Evolutionary conservation across 2,888 invertebrate genomes (phyloP).

Genomic region (Gari tellinella): DNA sequence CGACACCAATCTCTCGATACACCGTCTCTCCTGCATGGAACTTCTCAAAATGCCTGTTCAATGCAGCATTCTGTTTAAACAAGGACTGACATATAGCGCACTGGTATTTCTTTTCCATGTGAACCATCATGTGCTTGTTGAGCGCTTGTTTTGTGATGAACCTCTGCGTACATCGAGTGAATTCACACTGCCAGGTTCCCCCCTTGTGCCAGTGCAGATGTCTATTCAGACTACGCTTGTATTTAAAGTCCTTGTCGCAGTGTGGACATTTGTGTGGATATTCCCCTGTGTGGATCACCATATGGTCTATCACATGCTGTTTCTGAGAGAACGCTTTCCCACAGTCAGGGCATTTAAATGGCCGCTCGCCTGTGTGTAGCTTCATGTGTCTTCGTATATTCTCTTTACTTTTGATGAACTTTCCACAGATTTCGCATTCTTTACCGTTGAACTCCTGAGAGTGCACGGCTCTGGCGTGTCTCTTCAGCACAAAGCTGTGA

Average conservation of each 20-base stretch:
- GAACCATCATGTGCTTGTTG: slow-evolving; percentile 15
- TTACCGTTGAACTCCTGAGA: slow-evolving; percentile 24
- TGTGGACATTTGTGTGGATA: slow-evolving; percentile 19
- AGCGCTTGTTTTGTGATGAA: slow-evolving; percentile 19
- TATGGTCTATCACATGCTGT: slow-evolving; percentile 25
- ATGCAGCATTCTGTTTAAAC: slow-evolving; percentile 11
- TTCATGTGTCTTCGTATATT: slow-evolving; percentile 34
- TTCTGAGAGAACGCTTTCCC: slow-evolving; percentile 18
- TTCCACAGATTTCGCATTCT: slow-evolving; percentile 42
- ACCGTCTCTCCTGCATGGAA: slow-evolving; percentile 1
- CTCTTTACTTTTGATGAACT: slow-evolving; percentile 34
- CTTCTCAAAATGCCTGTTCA: slow-evolving; percentile 6
- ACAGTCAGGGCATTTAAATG: slow-evolving; percentile 12
- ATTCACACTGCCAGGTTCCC: not conserved
- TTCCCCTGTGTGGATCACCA: slow-evolving; percentile 22
- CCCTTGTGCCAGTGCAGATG: slow-evolving; percentile 22
- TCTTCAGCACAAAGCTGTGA: slow-evolving; percentile 35
- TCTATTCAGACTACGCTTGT: slow-evolving; percentile 20
- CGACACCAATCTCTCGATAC: slow-evolving; percentile 1
- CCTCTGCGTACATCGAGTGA: slow-evolving; percentile 1
- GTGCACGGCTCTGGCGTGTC: slow-evolving; percentile 42
- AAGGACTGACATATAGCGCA: slow-evolving; percentile 9
- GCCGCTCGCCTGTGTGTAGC: slow-evolving; percentile 22
- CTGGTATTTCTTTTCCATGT: slow-evolving; percentile 10
- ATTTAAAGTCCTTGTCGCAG: slow-evolving; percentile 31